Evolutionary conservation across 2,888 invertebrate genomes (phyloP).

Genomic region (Galerucella pusilla): DNA sequence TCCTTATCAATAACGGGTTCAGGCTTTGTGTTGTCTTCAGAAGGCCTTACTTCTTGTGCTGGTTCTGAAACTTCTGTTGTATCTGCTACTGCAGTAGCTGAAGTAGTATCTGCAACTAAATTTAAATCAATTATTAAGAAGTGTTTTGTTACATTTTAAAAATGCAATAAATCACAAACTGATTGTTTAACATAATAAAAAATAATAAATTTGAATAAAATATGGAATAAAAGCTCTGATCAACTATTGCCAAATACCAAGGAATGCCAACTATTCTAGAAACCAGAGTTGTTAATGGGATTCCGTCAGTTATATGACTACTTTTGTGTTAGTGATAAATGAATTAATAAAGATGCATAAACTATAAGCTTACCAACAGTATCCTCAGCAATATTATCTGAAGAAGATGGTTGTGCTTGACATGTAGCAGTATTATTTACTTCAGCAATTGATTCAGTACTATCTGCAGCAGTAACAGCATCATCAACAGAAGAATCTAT

Average conservation of each 20-base stretch:
- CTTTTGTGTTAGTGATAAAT: too few species aligned
- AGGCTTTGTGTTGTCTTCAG: neutral
- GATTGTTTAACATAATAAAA: too few species aligned
- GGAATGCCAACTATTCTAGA: too few species aligned
- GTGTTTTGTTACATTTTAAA: too few species aligned
- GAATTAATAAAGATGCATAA: neutral
- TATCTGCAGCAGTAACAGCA: neutral
- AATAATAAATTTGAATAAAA: too few species aligned
- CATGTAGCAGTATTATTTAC: neutral
- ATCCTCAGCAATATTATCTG: neutral
- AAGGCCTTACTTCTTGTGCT: neutral
- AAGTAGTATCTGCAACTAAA: slow-evolving; percentile 13
- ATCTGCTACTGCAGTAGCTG: neutral
- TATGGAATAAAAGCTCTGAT: too few species aligned
- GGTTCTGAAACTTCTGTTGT: slow-evolving; percentile 14
- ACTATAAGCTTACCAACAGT: neutral
- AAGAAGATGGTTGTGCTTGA: neutral
- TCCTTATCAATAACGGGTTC: neutral
- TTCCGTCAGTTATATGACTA: too few species aligned
- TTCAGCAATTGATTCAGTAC: neutral
- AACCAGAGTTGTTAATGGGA: too few species aligned
- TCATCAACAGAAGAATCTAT: slow-evolving; percentile 8
- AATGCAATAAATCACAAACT: too few species aligned
- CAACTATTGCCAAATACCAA: too few species aligned
- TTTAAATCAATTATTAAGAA: neutral